These are phyloP conservation scores for Fragum sueziense DNA, from an alignment of 2,888 invertebrate genomes.

Conservation along the genomic window DNA sequence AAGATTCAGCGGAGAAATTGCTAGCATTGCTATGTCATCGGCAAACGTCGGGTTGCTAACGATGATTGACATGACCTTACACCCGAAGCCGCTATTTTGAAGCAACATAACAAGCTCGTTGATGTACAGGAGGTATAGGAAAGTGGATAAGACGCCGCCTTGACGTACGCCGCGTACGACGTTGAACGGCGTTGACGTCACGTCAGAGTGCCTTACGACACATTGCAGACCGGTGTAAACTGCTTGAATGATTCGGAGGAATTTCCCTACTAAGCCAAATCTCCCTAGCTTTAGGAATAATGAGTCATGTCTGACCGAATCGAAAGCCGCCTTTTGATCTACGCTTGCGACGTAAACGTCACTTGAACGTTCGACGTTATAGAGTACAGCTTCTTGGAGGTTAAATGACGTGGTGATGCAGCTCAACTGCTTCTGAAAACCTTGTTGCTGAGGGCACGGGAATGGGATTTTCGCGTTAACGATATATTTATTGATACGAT, in stretches of 20 bases:
- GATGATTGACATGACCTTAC: not conserved
- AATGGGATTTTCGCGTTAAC: not conserved
- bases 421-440: slow-evolving; percentile 10
- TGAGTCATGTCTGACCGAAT: slow-evolving; percentile 14
- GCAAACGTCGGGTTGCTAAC: slow-evolving; percentile 14
- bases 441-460: not conserved
- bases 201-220: not conserved
- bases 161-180: slow-evolving; percentile 13
- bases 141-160: slow-evolving; percentile 26
- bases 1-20: not conserved
- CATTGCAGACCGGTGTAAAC: slow-evolving; percentile 14
- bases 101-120: slow-evolving; percentile 6
- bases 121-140: slow-evolving; percentile 24
- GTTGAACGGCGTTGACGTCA: not conserved
- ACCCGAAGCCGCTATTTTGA: not conserved
- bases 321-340: slow-evolving; percentile 25
- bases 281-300: slow-evolving; percentile 17
- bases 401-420: slow-evolving; percentile 30
- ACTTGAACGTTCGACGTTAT: not conserved
- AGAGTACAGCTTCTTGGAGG: slow-evolving; percentile 13
- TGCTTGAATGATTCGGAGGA: not conserved
- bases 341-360: slow-evolving; percentile 5
- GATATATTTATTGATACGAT: not conserved
- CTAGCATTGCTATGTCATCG: slow-evolving; percentile 5
- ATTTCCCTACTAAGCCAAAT: slow-evolving; percentile 20